Evolutionary conservation across 1,140 invertebrate genomes (phyloP).

Genomic region (Atopsyche davidsoni): DNA sequence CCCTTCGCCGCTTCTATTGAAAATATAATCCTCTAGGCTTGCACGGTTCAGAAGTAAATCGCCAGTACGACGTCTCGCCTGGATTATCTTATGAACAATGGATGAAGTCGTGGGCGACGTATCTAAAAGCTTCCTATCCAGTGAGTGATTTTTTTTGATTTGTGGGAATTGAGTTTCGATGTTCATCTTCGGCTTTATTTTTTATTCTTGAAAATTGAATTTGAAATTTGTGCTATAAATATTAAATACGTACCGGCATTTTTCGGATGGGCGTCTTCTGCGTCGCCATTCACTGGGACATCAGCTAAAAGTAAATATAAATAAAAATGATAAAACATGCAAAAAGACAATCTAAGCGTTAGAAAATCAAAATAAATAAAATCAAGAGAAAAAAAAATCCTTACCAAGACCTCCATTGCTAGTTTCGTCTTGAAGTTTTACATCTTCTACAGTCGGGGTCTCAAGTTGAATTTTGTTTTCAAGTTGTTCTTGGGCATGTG

Average conservation of each 20-base stretch:
- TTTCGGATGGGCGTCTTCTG: not conserved
- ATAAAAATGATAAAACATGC: constrained; percentile 7
- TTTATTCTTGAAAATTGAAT: too few species aligned
- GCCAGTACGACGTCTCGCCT: constrained; percentile 9
- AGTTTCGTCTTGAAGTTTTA: constrained; percentile 43
- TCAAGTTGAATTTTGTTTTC: constrained; percentile 44
- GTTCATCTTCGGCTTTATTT: too few species aligned
- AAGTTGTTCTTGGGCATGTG: constrained; percentile 46
- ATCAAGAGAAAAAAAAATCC: constrained; percentile 23
- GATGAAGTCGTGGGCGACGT: constrained; percentile 11
- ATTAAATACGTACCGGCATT: constrained; percentile 5
- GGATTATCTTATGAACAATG: constrained; percentile 29
- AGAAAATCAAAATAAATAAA: not conserved
- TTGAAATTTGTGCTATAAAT: not conserved
- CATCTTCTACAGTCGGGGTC: constrained; percentile 40
- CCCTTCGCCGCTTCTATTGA: constrained; percentile 6
- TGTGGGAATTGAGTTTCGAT: too few species aligned
- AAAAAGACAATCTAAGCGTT: not conserved
- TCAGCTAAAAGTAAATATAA: constrained; percentile 21
- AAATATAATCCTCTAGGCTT: constrained; percentile 9
- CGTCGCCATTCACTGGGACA: constrained; percentile 19
- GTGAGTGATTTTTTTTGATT: too few species aligned
- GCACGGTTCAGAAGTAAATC: constrained; percentile 12
- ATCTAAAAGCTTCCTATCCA: constrained; percentile 19
- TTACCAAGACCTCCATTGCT: constrained; percentile 44